Conservation (phyloP, 2,888 invertebrate species). For the Andrena dorsata region DNA sequence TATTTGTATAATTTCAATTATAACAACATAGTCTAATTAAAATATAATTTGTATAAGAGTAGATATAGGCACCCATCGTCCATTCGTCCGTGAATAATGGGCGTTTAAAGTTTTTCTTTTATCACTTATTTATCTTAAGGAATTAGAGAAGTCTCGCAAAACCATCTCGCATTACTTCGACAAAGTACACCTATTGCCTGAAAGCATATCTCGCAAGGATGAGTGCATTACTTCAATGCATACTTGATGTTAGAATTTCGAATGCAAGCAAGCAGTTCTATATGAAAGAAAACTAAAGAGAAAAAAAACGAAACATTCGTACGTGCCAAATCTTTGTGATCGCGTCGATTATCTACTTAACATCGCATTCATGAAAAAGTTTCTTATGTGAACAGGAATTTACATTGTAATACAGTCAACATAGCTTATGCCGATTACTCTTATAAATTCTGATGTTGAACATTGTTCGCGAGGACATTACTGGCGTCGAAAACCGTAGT, state of each 20-base stretch:
- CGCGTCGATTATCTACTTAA: slow-evolving; percentile 13
- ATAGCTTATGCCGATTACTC: slow-evolving; percentile 20
- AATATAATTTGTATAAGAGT: slow-evolving; percentile 73
- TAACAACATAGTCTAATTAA: slow-evolving; percentile 74
- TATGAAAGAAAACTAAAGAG: slow-evolving; percentile 26
- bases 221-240: slow-evolving; percentile 54
- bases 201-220: slow-evolving; percentile 58
- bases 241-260: slow-evolving; percentile 42
- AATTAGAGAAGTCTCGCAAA: slow-evolving; percentile 49
- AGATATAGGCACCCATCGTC: slow-evolving; percentile 58
- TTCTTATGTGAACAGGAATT: slow-evolving; percentile 29
- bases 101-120: slow-evolving; percentile 51
- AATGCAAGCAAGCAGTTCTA: slow-evolving; percentile 52
- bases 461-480: slow-evolving; percentile 71
- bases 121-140: slow-evolving; percentile 61
- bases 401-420: slow-evolving; percentile 21
- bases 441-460: slow-evolving; percentile 71
- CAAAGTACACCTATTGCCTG: slow-evolving; percentile 60
- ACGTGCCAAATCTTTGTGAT: slow-evolving; percentile 5
- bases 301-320: slow-evolving; percentile 39
- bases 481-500: slow-evolving; percentile 84
- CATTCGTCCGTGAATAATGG: slow-evolving; percentile 45
- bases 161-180: slow-evolving; percentile 41
- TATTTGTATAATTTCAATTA: slow-evolving; percentile 77
- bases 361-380: slow-evolving; percentile 24